phyloP scores from a whole-genome alignment of 2,888 invertebrate species.

The Melipona bicolor region DNA sequence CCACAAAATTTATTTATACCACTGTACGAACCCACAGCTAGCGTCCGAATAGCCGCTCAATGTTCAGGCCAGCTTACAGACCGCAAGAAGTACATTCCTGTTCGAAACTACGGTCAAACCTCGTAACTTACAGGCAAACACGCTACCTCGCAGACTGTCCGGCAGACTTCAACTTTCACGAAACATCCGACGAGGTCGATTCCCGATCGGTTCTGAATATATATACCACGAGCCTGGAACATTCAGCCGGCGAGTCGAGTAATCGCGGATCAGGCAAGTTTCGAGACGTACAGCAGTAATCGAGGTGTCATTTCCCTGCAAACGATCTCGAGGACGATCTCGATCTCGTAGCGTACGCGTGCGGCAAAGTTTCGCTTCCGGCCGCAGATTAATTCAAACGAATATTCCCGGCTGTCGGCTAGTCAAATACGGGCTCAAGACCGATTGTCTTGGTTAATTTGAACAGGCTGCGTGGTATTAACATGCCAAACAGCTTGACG shows the following conservation, averaged over 20 bases:
- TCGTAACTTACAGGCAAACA: constrained; percentile 16
- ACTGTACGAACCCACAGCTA: no score
- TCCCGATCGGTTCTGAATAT: background rate
- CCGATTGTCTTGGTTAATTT: constrained; percentile 36
- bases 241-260: background rate
- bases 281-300: background rate
- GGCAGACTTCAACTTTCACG: constrained; percentile 20
- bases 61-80: constrained; percentile 5
- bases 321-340: background rate
- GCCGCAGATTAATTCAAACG: constrained; percentile 31
- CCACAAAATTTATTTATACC: no score
- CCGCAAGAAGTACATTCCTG: constrained; percentile 27
- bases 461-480: constrained; percentile 23
- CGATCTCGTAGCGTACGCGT: background rate
- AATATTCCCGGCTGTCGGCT: constrained; percentile 19
- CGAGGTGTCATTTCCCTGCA: constrained; percentile 21
- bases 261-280: constrained; percentile 24
- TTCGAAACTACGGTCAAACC: constrained; percentile 11
- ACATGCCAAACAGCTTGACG: constrained; percentile 37
- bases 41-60: background rate
- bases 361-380: constrained; percentile 6
- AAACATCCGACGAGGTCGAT: background rate
- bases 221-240: background rate
- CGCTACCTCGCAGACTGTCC: constrained; percentile 26
- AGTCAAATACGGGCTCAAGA: constrained; percentile 33